These are phyloP conservation scores for Synanceia verrucosa DNA, from an alignment of 2,797 vertebrate genomes.

Conservation along the genomic window DNA sequence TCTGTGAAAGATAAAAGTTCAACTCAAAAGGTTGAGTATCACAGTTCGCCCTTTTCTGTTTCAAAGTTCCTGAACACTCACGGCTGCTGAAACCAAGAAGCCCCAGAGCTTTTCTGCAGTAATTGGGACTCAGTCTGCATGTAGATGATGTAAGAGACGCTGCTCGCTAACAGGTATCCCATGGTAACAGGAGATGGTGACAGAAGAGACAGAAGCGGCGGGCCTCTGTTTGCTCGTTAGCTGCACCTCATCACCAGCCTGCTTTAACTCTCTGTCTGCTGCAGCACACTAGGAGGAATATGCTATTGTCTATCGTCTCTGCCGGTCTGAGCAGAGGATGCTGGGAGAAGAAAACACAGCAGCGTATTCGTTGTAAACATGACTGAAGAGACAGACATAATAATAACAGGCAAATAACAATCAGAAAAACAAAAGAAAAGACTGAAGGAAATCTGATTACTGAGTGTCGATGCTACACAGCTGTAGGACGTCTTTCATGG, in stretches of 20 bases:
- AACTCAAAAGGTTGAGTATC: background rate
- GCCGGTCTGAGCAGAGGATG: background rate
- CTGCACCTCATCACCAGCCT: constrained; percentile 23
- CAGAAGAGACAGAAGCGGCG: background rate
- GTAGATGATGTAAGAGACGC: constrained; percentile 30
- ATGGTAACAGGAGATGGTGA: constrained; percentile 32
- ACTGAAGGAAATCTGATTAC: background rate
- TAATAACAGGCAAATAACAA: background rate
- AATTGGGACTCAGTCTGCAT: constrained; percentile 43
- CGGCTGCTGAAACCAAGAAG: background rate
- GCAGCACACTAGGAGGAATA: background rate
- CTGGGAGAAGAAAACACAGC: background rate
- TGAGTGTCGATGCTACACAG: background rate
- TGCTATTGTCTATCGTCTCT: background rate
- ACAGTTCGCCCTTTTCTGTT: background rate
- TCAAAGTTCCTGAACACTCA: background rate
- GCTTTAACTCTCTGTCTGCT: constrained; percentile 22
- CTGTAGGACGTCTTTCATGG: background rate
- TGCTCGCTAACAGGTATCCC: constrained; percentile 40
- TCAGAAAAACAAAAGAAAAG: background rate
- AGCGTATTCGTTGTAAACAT: background rate
- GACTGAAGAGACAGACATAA: constrained; percentile 3
- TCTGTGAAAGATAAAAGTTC: background rate
- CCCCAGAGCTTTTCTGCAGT: constrained; percentile 26
- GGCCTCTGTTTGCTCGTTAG: constrained; percentile 42